Evolutionary conservation across 2,113 vertebrate genomes (phyloP).

Genomic region (Silurus glanis): DNA sequence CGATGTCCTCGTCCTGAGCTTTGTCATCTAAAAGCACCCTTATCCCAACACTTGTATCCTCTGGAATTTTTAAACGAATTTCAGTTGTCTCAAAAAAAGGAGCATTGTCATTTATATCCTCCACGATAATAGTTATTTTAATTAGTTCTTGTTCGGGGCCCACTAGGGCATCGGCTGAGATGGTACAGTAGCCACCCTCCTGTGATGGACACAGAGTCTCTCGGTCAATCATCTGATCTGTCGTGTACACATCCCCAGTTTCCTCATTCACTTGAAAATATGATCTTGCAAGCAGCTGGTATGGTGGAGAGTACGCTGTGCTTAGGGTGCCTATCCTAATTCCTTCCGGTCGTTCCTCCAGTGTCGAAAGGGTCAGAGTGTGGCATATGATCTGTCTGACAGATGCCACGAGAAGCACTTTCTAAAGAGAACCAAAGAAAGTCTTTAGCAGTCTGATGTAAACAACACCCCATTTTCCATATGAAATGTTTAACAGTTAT

Average conservation of each 20-base stretch:
- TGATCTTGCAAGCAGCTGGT: conserved; percentile 63
- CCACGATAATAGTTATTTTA: conserved; percentile 66
- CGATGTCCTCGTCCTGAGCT: conserved; percentile 68
- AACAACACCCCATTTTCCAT: conserved; percentile 25
- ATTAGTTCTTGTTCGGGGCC: conserved; percentile 63
- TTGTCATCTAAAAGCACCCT: conserved; percentile 66
- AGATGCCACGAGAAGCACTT: conserved; percentile 63
- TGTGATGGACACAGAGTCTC: conserved; percentile 67
- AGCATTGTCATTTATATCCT: conserved; percentile 76
- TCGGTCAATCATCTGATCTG: conserved; percentile 65
- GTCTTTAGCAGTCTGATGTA: neutral
- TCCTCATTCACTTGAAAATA: conserved; percentile 66
- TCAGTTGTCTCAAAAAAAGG: conserved; percentile 68
- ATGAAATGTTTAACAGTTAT: conserved; percentile 36
- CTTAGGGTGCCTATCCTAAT: conserved; percentile 66
- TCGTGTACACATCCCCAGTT: conserved; percentile 72
- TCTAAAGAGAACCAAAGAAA: conserved; percentile 55
- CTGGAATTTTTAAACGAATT: conserved; percentile 66
- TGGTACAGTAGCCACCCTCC: conserved; percentile 60
- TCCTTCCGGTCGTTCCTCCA: conserved; percentile 67
- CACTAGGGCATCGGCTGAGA: conserved; percentile 62
- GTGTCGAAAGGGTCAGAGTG: conserved; percentile 57
- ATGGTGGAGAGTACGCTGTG: conserved; percentile 61
- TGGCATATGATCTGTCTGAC: conserved; percentile 59
- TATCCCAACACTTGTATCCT: conserved; percentile 63